Percentiles rank a stretch among this genome's conserved stretches.
These are phyloP conservation scores for Acrobeloides nanus DNA, from an alignment of 2,888 invertebrate genomes.

Conservation along the genomic window DNA sequence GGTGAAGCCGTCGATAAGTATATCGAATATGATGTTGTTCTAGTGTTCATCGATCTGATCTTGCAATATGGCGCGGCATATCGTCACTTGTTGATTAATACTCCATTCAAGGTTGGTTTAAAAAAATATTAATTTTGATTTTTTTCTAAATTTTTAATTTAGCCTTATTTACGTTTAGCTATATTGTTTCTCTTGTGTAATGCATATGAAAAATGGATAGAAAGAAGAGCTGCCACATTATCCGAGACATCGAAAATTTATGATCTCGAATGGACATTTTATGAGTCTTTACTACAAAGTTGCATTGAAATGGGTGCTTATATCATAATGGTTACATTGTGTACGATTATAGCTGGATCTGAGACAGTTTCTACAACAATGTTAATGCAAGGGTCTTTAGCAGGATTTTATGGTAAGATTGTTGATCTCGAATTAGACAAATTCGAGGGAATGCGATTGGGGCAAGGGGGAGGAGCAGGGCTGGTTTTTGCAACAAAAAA, in stretches of 20 bases:
- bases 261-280: conserved; percentile 55
- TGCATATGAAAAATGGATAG: conserved; percentile 64
- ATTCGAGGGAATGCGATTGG: no score
- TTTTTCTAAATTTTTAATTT: conserved; percentile 8
- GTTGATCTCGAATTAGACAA: not conserved
- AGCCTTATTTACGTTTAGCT: conserved; percentile 58
- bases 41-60: conserved; percentile 76
- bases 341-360: no score
- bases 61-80: conserved; percentile 74
- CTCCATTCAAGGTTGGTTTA: conserved; percentile 66
- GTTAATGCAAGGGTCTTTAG: conserved; percentile 16
- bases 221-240: conserved; percentile 24
- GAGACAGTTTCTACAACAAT: no score
- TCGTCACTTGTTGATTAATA: conserved; percentile 75
- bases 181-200: conserved; percentile 72
- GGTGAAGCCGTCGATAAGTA: conserved; percentile 75
- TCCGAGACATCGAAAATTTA: conserved; percentile 33
- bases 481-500: no score
- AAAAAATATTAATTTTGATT: conserved; percentile 5
- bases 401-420: conserved; percentile 38
- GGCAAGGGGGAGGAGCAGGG: no score
- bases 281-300: conserved; percentile 30
- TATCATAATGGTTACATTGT: conserved; percentile 5
- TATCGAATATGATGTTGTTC: conserved; percentile 80
- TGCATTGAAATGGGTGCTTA: conserved; percentile 12